phyloP scores from a whole-genome alignment of 2,113 vertebrate species.

The Philantomba maxwellii region DNA sequence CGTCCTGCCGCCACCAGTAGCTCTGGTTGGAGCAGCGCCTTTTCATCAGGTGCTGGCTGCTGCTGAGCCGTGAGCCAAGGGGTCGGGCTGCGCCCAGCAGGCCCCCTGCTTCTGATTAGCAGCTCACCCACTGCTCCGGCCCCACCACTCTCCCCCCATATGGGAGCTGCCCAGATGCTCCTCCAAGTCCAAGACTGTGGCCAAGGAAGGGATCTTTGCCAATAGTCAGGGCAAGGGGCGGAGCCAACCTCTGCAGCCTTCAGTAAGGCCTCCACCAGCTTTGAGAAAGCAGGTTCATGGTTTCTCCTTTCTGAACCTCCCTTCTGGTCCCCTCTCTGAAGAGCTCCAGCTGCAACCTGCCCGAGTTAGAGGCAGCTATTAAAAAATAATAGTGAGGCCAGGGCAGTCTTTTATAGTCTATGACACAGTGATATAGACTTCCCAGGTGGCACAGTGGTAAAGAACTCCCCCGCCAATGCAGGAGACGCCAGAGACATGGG shows the following conservation, averaged over 20 bases:
- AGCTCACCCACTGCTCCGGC: not conserved
- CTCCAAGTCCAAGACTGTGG: not conserved
- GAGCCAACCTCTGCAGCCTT: slow-evolving; percentile 7
- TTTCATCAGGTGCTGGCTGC: slow-evolving; percentile 43
- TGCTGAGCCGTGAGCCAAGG: slow-evolving; percentile 21
- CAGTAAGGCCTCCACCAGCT: not conserved
- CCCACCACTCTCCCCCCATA: not conserved
- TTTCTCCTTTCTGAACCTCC: not conserved
- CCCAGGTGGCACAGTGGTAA: not conserved
- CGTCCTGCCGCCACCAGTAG: not conserved
- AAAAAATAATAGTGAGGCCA: slow-evolving; percentile 35
- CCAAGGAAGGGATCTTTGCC: not conserved
- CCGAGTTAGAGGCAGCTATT: slow-evolving; percentile 27
- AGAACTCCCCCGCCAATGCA: not conserved
- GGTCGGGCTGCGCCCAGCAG: not conserved
- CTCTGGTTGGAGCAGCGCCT: slow-evolving; percentile 43
- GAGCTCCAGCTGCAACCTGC: not conserved
- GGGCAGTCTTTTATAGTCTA: slow-evolving; percentile 2
- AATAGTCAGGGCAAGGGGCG: not conserved
- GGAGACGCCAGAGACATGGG: not conserved
- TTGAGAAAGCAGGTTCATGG: not conserved
- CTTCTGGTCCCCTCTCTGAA: not conserved
- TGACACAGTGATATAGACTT: not conserved
- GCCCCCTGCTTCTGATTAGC: slow-evolving; percentile 61
- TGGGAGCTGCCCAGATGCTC: not conserved